Evolutionary conservation across 1,140 invertebrate species (phyloP), one percentile per base, ranked within the genome.

Genomic region (Aricia agestis): DNA sequence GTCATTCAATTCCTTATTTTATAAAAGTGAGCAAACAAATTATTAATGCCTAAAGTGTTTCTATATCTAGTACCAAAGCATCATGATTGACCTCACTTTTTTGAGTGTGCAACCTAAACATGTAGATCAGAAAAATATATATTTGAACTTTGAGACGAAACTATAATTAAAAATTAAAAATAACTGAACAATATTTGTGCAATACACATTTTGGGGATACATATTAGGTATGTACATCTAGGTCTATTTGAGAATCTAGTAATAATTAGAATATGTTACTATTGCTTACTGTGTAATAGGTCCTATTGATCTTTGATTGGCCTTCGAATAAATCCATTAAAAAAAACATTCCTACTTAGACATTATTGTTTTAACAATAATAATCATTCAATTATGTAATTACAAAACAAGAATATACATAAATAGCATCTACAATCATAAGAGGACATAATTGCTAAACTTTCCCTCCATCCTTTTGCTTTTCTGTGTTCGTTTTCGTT

Each of bases 381-480:
- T 36, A 9, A 36, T 52, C 13, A 52, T 15, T 52, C 3, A 52
- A 13, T n/a, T 59, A 61, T 19, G n/a, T n/a, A n/a, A n/a, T n/a
- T n/a, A n/a, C n/a, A 41, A 69, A 63, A 61, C 36, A 36, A 36
- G 36, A 66, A 58, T 10, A 59, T 17, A 66, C 41, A 52, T 57
- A 69, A 63, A 66, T 52, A 66, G 52, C 52, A 32, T 57, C 42
- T 32, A 68, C 67, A 68, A 61, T 69, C 66, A 15, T 25, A 69
- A 70, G 70, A 65, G 25, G 67, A 18, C 68, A 72, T 69, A 65
- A 75, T 61, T 78, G 76, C 78, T 85, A 82, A 82, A 74, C 74
- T 78, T 80, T 86, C 71, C 70, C 75, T 69, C 78, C 76, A 74
- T 80, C 81, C 69, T 71, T 77, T 61, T 73, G 13, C 36, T 74